Conservation (phyloP, 1,140 invertebrate genomes). For the Nymphalis io region DNA sequence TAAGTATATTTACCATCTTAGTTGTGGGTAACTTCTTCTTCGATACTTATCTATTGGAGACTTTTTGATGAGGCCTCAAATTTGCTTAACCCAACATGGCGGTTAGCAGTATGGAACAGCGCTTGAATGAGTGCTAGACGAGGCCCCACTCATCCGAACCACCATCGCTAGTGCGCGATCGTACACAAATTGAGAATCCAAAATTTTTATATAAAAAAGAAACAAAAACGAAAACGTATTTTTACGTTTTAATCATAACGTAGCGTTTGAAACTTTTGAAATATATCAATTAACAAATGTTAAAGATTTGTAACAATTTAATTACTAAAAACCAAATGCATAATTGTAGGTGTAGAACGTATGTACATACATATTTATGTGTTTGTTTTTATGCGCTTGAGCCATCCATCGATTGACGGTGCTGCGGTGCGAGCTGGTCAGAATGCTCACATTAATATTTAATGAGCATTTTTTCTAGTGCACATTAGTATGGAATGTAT, state of each 20-base stretch:
- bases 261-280: conserved; percentile 3
- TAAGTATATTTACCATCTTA: too few species aligned
- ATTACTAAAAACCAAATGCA: conserved; percentile 10
- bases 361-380: not conserved
- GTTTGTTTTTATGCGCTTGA: not conserved
- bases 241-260: not conserved
- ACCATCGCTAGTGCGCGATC: too few species aligned
- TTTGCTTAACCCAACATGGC: too few species aligned
- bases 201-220: not conserved
- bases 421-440: not conserved
- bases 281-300: conserved; percentile 9
- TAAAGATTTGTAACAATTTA: conserved; percentile 7
- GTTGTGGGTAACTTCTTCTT: too few species aligned
- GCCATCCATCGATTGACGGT: conserved; percentile 12
- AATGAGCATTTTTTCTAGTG: conserved; percentile 2
- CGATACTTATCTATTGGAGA: too few species aligned
- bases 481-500: conserved; percentile 15
- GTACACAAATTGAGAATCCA: too few species aligned
- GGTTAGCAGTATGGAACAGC: too few species aligned
- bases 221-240: too few species aligned
- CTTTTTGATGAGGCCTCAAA: too few species aligned
- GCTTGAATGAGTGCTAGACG: too few species aligned
- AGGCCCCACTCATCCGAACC: too few species aligned
- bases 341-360: conserved; percentile 4
- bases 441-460: conserved; percentile 9